Percentiles rank a stretch among this genome's conserved stretches.
phyloP scores from a whole-genome alignment of 2,113 vertebrate genomes.

The Ceyx margarethae region DNA sequence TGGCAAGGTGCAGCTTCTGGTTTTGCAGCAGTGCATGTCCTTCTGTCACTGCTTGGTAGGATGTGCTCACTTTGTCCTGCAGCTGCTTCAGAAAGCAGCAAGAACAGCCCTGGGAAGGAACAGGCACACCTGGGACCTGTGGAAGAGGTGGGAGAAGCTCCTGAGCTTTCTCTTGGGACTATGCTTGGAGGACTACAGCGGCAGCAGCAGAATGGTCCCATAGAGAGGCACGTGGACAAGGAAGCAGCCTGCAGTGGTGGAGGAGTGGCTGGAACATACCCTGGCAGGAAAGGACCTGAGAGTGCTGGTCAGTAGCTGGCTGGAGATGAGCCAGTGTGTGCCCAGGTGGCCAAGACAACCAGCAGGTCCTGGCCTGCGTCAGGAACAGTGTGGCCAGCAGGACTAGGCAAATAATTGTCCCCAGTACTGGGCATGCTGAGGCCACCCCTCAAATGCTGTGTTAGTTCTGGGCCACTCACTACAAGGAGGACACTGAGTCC shows the following conservation, averaged over 20 bases:
- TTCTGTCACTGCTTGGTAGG: background rate
- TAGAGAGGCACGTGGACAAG: background rate
- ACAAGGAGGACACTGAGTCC: background rate
- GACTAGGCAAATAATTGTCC: background rate
- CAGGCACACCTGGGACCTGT: background rate
- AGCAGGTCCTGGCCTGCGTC: background rate
- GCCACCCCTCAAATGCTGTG: background rate
- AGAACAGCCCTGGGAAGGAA: background rate
- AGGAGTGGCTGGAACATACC: background rate
- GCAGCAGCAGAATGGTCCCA: background rate
- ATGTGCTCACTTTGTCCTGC: background rate
- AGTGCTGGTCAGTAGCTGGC: rapidly evolving
- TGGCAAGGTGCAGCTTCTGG: background rate
- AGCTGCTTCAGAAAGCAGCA: background rate
- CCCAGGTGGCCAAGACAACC: background rate
- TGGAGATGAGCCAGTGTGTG: background rate
- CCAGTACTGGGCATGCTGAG: background rate
- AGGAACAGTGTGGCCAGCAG: background rate
- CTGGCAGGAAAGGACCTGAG: background rate
- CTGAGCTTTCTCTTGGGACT: background rate
- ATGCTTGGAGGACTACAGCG: background rate
- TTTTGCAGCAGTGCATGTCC: background rate
- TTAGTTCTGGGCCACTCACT: background rate
- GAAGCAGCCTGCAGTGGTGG: background rate
- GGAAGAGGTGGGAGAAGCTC: background rate